phyloP scores from a whole-genome alignment of 2,113 vertebrate genomes.

The Caranx melampygus region DNA sequence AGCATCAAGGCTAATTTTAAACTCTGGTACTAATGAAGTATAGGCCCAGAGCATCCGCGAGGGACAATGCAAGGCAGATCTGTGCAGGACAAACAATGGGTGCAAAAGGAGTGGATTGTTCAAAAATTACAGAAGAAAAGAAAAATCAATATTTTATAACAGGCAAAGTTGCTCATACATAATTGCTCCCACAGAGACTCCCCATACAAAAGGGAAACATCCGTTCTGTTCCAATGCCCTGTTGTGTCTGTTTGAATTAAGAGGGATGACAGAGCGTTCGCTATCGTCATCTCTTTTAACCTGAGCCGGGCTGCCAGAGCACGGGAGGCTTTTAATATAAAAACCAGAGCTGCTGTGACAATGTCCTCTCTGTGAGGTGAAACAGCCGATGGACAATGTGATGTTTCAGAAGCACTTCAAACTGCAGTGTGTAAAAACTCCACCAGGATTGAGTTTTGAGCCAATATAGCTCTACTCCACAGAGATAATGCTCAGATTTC shows the following conservation, averaged over 20 bases:
- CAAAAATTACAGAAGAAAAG: slow-evolving; percentile 30
- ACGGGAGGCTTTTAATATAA: slow-evolving; percentile 31
- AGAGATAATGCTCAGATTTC: slow-evolving; percentile 31
- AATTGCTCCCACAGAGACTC: slow-evolving; percentile 68
- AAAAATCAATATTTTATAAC: slow-evolving; percentile 64
- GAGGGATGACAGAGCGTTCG: slow-evolving; percentile 9
- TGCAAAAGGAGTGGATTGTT: slow-evolving; percentile 14
- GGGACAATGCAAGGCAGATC: slow-evolving; percentile 18
- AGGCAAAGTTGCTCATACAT: slow-evolving; percentile 43
- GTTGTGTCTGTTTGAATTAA: slow-evolving; percentile 47
- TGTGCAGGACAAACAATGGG: background rate
- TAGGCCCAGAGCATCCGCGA: background rate
- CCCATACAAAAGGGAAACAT: slow-evolving; percentile 28
- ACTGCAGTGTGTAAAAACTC: background rate
- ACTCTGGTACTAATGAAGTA: slow-evolving; percentile 5
- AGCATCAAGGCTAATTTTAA: slow-evolving; percentile 34
- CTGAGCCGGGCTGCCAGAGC: slow-evolving; percentile 24
- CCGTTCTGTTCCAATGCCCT: slow-evolving; percentile 25
- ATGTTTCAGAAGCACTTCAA: slow-evolving; percentile 10
- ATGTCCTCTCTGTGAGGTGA: slow-evolving; percentile 4
- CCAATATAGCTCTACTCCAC: slow-evolving; percentile 14
- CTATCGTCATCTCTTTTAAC: slow-evolving; percentile 33
- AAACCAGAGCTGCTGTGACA: slow-evolving; percentile 2
- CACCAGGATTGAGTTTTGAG: slow-evolving; percentile 5
- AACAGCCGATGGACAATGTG: slow-evolving; percentile 10